Conservation (phyloP, 1,140 invertebrate genomes). For the Drosophila varians region DNA sequence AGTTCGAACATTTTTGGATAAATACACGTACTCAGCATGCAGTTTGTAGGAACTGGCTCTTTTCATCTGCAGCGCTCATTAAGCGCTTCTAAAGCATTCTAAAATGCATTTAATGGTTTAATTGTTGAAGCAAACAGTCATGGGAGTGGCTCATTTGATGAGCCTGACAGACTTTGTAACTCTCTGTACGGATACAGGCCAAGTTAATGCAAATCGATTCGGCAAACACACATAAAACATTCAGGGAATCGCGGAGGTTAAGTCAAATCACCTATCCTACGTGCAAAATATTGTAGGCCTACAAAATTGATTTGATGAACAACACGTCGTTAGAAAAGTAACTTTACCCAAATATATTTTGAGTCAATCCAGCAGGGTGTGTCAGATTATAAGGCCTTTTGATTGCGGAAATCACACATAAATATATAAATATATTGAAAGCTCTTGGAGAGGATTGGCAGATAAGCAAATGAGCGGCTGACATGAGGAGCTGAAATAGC, state of each 20-base stretch:
- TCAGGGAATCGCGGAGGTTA: no score
- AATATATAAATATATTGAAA: constrained; percentile 42
- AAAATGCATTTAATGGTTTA: constrained; percentile 54
- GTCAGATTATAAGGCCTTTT: constrained; percentile 41
- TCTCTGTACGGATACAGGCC: not conserved
- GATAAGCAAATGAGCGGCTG: constrained; percentile 48
- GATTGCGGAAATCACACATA: constrained; percentile 39
- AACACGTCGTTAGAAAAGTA: constrained; percentile 16
- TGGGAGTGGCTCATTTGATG: constrained; percentile 32
- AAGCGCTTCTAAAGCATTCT: constrained; percentile 51
- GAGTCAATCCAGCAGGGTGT: constrained; percentile 37
- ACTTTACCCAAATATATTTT: constrained; percentile 18
- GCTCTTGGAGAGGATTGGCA: constrained; percentile 38
- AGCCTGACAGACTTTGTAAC: not conserved
- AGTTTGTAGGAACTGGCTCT: constrained; percentile 44
- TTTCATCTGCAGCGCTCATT: constrained; percentile 53
- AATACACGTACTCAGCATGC: constrained; percentile 48
- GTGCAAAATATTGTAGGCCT: not conserved
- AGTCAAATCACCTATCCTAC: no score
- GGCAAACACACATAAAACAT: constrained; percentile 18
- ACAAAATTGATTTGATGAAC: constrained; percentile 21
- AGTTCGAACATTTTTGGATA: constrained; percentile 50
- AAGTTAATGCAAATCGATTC: constrained; percentile 41
- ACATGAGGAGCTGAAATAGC: constrained; percentile 27
- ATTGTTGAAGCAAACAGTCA: constrained; percentile 35